Evolutionary conservation across 1,140 invertebrate species (phyloP), one percentile per base, ranked within the genome.

Genomic region (Drosophila pachea): DNA sequence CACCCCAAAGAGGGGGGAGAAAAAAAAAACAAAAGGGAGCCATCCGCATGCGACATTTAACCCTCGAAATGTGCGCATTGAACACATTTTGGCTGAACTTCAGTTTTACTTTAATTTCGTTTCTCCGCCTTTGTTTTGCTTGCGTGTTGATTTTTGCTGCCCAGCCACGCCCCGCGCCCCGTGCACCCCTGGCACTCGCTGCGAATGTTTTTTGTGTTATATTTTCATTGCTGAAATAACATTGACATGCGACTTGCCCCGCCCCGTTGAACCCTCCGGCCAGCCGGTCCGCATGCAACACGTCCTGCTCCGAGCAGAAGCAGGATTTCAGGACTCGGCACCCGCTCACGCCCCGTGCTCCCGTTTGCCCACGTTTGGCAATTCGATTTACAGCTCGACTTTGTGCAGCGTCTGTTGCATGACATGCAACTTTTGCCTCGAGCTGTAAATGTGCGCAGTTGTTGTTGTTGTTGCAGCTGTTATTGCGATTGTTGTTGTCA

Each of bases 331-430:
- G 12, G 49, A 33, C 16, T 35, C 49, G 49, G 29, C 22, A 22
- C 22, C 22, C 22, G 3, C 22, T 3, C 22, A n/a, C n/a, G n/a
- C n/a, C n/a, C n/a, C n/a, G n/a, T n/a, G n/a, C n/a, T n/a, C n/a
- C n/a, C n/a, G n/a, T n/a, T n/a, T n/a, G n/a, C n/a, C 50, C 40
- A 35, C 61, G 60, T 59, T 74, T 72, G 70, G 45, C 70, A 74
- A 84, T 84, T 86, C 79, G 81, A 79, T 86, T 82, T 79, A 56
- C 73, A 79, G 75, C 68, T 78, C 74, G 72, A 78, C 78, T 84
- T 74, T 73, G 68, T 86, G 81, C 66, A 71, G 64, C 76, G 76
- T 78, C 78, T 83, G 79, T 43, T 69, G 76, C 69, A 84, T 76
- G 79, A 84, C 79, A 79, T 84, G 79, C 76, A 86, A 79, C 81